A percentile compares a stretch with the other conserved stretches of the same genome.
phyloP scores from a whole-genome alignment of 37 sponge, comb jelly and placozoan genomes.

The Amphimedon queenslandica region DNA sequence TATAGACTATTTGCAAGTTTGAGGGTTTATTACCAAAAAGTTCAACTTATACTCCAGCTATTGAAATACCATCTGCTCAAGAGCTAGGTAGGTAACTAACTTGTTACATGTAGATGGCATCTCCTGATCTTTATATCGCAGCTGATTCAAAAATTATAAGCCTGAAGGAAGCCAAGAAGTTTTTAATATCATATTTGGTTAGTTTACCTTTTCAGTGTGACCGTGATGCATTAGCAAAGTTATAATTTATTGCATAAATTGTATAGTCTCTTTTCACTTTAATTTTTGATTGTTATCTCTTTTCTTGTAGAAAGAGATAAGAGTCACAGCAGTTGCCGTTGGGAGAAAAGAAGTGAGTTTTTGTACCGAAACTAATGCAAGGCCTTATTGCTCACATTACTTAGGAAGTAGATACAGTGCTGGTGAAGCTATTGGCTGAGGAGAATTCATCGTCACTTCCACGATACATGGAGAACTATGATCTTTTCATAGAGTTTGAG shows the following conservation, averaged over 20 bases:
- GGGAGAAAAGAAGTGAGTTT: slow-evolving; percentile 47
- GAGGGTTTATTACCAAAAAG: slow-evolving; percentile 22
- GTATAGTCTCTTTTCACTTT: too few species aligned
- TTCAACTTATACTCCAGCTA: slow-evolving; percentile 15
- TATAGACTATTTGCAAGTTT: slow-evolving; percentile 42
- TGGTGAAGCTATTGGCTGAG: slow-evolving; percentile 78
- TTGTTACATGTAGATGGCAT: not conserved
- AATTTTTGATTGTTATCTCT: too few species aligned
- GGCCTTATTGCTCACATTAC: not conserved
- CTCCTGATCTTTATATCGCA: not conserved
- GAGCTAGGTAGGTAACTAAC: not conserved
- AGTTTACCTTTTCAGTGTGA: too few species aligned
- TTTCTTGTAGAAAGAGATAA: slow-evolving; percentile 39
- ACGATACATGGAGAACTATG: slow-evolving; percentile 51
- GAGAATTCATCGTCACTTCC: slow-evolving; percentile 46
- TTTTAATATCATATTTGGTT: slow-evolving; percentile 61
- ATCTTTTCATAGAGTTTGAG: slow-evolving; percentile 50
- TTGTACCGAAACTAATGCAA: not conserved
- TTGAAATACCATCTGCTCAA: slow-evolving; percentile 2
- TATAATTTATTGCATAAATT: too few species aligned
- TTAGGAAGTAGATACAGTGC: slow-evolving; percentile 83
- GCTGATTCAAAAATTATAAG: not conserved
- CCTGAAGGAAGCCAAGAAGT: slow-evolving; percentile 61
- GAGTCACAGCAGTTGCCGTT: slow-evolving; percentile 29
- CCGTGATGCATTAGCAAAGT: too few species aligned